These are phyloP conservation scores for Orius insidiosus DNA, from an alignment of 1,140 invertebrate genomes.

Conservation along the genomic window DNA sequence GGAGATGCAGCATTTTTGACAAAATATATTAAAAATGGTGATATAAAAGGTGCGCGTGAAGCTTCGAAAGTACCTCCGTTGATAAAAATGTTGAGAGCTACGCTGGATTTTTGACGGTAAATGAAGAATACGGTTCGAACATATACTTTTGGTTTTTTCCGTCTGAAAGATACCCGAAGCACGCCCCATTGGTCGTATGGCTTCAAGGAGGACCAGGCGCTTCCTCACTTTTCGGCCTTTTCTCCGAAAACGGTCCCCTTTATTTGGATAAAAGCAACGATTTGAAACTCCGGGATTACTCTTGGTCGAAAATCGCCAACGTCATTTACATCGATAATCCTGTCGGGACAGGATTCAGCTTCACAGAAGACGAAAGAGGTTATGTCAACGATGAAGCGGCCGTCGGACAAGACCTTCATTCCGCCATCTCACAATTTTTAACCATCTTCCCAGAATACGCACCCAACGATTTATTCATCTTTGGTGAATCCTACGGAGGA, in stretches of 20 bases:
- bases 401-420: slow-evolving; percentile 20
- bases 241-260: slow-evolving; percentile 37
- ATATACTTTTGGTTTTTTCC: slow-evolving; percentile 67
- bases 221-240: slow-evolving; percentile 49
- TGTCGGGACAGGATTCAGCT: slow-evolving; percentile 64
- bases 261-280: slow-evolving; percentile 29
- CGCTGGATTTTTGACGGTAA: slow-evolving; percentile 53
- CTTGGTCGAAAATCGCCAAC: slow-evolving; percentile 54
- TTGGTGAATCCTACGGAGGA: slow-evolving; percentile 75
- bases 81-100: slow-evolving; percentile 24
- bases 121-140: slow-evolving; percentile 39
- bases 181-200: slow-evolving; percentile 52
- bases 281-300: slow-evolving; percentile 5
- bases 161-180: slow-evolving; percentile 28
- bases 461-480: slow-evolving; percentile 52
- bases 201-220: slow-evolving; percentile 59
- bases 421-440: slow-evolving; percentile 40
- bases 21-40: slow-evolving; percentile 6
- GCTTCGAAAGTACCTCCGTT: slow-evolving; percentile 3
- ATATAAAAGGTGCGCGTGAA: slow-evolving; percentile 6
- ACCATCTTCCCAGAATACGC: slow-evolving; percentile 47
- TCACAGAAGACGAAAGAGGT: slow-evolving; percentile 42
- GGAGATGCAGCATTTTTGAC: slow-evolving; percentile 10
- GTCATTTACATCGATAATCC: slow-evolving; percentile 78
- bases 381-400: slow-evolving; percentile 46